Evolutionary conservation across 2,888 invertebrate genomes (phyloP).

Genomic region (Drosophila paranaensis): DNA sequence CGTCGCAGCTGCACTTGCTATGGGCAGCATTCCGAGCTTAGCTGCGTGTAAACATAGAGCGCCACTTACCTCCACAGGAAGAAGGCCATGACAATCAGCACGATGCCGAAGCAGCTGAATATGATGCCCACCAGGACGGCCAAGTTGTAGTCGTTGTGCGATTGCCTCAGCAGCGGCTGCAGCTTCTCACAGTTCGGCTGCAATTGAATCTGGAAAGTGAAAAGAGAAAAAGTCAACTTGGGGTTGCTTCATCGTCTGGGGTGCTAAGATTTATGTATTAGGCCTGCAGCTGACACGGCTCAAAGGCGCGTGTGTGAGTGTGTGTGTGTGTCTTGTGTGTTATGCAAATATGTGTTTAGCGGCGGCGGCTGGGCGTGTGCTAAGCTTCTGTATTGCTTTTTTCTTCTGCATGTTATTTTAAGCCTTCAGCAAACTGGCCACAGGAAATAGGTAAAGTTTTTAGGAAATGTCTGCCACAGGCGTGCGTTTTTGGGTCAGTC

Average conservation of each 20-base stretch:
- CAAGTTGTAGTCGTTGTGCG: conserved; percentile 88
- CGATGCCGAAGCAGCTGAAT: conserved; percentile 89
- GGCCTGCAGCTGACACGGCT: conserved; percentile 31
- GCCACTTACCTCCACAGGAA: conserved; percentile 90
- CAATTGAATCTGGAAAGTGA: conserved; percentile 86
- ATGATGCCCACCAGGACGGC: conserved; percentile 90
- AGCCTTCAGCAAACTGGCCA: not conserved
- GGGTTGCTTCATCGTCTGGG: not conserved
- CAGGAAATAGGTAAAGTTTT: not conserved
- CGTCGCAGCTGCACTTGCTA: conserved; percentile 57
- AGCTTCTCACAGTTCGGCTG: conserved; percentile 89
- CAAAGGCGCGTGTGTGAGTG: not conserved
- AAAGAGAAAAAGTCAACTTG: conserved; percentile 3
- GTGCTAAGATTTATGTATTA: conserved; percentile 34
- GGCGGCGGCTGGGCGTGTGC: conserved; percentile 17
- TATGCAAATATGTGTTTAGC: conserved; percentile 35
- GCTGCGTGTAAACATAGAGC: conserved; percentile 54
- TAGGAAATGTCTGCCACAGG: not conserved
- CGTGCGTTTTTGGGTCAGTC: not conserved
- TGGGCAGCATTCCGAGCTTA: not conserved
- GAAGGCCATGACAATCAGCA: conserved; percentile 89
- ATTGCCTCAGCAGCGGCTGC: conserved; percentile 86
- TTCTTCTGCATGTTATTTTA: not conserved
- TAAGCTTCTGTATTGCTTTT: conserved; percentile 9
- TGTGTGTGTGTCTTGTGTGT: conserved; percentile 8